phyloP scores from a whole-genome alignment of 2,113 vertebrate genomes.

The Rhinolophus ferrumequinum region DNA sequence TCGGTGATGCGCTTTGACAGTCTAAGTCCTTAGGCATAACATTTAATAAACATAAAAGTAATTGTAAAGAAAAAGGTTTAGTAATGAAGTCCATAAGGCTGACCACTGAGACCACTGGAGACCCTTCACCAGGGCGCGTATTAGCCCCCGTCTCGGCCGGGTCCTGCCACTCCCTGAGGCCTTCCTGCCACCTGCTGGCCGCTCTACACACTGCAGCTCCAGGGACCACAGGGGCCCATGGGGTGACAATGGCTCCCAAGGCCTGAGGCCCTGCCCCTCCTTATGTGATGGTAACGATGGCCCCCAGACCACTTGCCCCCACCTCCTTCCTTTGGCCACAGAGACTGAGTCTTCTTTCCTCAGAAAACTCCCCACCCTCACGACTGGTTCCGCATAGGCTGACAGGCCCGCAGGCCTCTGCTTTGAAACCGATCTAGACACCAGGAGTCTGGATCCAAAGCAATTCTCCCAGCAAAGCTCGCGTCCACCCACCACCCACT shows the following conservation, averaged over 20 bases:
- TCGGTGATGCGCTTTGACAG: too few species aligned
- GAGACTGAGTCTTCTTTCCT: background rate
- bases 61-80: background rate
- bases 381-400: background rate
- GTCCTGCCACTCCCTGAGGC: background rate
- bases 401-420: background rate
- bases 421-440: background rate
- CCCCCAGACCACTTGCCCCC: too few species aligned
- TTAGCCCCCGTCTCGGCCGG: too few species aligned
- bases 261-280: too few species aligned
- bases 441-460: background rate
- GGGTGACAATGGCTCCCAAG: background rate
- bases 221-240: background rate
- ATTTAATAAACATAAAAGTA: background rate
- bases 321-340: background rate
- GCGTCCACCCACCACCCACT: fast-evolving
- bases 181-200: background rate
- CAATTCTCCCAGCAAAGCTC: background rate
- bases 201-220: background rate
- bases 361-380: background rate
- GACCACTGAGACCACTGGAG: background rate
- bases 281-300: background rate
- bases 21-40: fast-evolving
- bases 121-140: background rate
- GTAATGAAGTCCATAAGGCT: background rate